phyloP scores from a whole-genome alignment of 2,888 invertebrate genomes.

The Brenthis daphne region DNA sequence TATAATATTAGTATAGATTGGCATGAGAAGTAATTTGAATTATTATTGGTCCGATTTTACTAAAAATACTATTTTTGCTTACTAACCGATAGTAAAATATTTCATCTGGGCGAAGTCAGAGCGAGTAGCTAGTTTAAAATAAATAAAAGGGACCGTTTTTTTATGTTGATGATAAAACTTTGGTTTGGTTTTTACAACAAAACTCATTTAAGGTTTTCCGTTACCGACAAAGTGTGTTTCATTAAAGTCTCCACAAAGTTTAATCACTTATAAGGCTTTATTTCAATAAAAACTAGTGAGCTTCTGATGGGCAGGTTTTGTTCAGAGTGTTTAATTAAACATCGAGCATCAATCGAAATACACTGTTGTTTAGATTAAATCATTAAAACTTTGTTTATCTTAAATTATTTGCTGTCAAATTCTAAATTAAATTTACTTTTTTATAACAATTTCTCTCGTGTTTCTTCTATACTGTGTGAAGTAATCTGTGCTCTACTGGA shows the following conservation, averaged over 20 bases:
- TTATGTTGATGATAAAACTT: conserved; percentile 11
- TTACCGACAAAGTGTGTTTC: conserved; percentile 25
- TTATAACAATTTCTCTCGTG: no score
- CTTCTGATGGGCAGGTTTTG: conserved; percentile 9
- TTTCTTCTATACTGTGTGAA: no score
- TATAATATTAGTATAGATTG: no score
- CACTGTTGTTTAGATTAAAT: neutral
- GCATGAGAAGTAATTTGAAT: no score
- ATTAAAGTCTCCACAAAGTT: conserved; percentile 32
- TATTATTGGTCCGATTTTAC: no score
- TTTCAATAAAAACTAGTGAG: conserved; percentile 29
- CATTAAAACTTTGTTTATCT: neutral
- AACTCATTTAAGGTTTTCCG: conserved; percentile 22
- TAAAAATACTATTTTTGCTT: no score
- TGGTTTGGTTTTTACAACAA: conserved; percentile 10
- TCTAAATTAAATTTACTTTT: no score
- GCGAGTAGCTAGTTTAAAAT: neutral
- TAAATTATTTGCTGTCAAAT: no score
- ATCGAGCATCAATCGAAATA: neutral
- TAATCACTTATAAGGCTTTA: conserved; percentile 34
- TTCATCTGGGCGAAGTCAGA: neutral
- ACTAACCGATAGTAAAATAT: no score
- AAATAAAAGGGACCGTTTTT: conserved; percentile 1
- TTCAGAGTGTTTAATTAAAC: conserved; percentile 1
- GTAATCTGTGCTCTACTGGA: no score